These are phyloP conservation scores for Drosophila bocki DNA, from an alignment of 1,140 invertebrate genomes.

Conservation along the genomic window DNA sequence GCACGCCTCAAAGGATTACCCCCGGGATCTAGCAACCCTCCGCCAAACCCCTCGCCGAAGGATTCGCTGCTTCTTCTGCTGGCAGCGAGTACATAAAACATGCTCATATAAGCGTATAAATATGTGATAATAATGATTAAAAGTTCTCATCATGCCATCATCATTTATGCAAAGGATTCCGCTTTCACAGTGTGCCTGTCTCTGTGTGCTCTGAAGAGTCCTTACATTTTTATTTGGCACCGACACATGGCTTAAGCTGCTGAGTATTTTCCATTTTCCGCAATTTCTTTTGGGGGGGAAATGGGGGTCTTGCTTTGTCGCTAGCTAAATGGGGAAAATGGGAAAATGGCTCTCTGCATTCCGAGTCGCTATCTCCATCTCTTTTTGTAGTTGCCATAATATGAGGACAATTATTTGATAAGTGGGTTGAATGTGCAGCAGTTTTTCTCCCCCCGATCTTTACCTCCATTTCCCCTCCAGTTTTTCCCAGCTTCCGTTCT, in stretches of 20 bases:
- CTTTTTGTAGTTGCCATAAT: slow-evolving; percentile 67
- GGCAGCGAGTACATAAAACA: slow-evolving; percentile 83
- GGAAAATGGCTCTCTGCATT: slow-evolving; percentile 25
- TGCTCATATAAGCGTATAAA: slow-evolving; percentile 85
- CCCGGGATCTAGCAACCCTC: slow-evolving; percentile 22
- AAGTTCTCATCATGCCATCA: slow-evolving; percentile 83
- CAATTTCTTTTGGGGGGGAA: slow-evolving; percentile 21
- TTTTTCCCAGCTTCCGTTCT: background rate
- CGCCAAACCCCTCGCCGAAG: slow-evolving; percentile 19
- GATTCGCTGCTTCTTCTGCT: slow-evolving; percentile 29
- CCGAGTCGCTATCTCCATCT: slow-evolving; percentile 27
- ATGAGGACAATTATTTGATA: slow-evolving; percentile 84
- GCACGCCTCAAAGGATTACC: slow-evolving; percentile 78
- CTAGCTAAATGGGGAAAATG: slow-evolving; percentile 14
- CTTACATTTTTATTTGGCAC: slow-evolving; percentile 82
- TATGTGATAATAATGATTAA: slow-evolving; percentile 85
- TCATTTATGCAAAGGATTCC: slow-evolving; percentile 85
- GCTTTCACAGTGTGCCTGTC: slow-evolving; percentile 29
- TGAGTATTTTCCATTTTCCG: slow-evolving; percentile 73
- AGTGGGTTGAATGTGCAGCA: slow-evolving; percentile 68
- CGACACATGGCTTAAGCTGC: slow-evolving; percentile 59
- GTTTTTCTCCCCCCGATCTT: slow-evolving; percentile 1
- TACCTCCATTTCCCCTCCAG: background rate
- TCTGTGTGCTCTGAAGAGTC: slow-evolving; percentile 43
- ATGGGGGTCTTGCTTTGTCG: slow-evolving; percentile 19